These are phyloP conservation scores for Reinhardtius hippoglossoides DNA, from an alignment of 2,113 vertebrate species.

Conservation along the genomic window DNA sequence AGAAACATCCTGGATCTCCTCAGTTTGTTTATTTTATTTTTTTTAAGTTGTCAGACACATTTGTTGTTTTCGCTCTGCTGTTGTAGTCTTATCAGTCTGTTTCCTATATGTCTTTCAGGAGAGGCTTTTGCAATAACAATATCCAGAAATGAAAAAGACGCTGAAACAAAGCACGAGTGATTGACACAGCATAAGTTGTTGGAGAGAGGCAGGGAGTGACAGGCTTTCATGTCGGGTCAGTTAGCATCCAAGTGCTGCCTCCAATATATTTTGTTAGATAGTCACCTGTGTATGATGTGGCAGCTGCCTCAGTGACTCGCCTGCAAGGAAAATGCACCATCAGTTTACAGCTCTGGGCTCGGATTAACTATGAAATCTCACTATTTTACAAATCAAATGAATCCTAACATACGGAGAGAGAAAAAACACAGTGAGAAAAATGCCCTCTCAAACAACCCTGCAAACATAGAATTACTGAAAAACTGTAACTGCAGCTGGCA, in stretches of 20 bases:
- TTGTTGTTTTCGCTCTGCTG: conserved; percentile 3
- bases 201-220: not conserved
- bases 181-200: not conserved
- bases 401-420: not conserved
- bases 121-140: conserved; percentile 14
- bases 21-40: not conserved
- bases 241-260: not conserved
- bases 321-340: no score
- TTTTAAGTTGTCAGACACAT: not conserved
- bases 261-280: conserved; percentile 36
- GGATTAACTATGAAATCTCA: no score
- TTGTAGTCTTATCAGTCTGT: not conserved
- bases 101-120: not conserved
- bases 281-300: conserved; percentile 33
- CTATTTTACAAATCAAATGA: not conserved
- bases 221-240: conserved; percentile 45
- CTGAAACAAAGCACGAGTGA: conserved; percentile 15
- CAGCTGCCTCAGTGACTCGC: no score
- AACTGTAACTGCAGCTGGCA: not conserved
- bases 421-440: not conserved
- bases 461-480: not conserved
- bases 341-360: not conserved
- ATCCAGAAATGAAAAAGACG: conserved; percentile 4
- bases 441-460: not conserved
- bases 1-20: conserved; percentile 4